phyloP scores from a whole-genome alignment of 1,140 invertebrate species.

The Marisa cornuarietis region DNA sequence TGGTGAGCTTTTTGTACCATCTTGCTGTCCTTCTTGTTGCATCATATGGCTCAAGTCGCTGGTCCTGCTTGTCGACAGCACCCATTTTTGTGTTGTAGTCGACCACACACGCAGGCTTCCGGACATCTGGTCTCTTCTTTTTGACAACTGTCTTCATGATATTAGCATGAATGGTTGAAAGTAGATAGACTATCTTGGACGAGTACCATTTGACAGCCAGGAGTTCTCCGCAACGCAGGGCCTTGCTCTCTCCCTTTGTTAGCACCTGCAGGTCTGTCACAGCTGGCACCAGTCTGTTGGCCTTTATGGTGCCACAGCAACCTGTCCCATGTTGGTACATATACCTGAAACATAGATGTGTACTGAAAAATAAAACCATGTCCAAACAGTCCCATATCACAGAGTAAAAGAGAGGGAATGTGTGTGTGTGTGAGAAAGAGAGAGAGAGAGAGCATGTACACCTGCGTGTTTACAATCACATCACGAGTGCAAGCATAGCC shows the following conservation, averaged over 20 bases:
- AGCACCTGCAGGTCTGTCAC: neutral
- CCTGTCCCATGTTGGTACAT: too few relatives aligned
- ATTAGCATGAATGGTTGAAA: constrained; percentile 12
- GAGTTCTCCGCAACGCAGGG: neutral
- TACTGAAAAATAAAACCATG: too few relatives aligned
- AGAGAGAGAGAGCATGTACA: too few relatives aligned
- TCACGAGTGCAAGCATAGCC: too few relatives aligned
- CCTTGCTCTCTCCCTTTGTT: neutral
- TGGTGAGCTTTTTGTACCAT: constrained; percentile 31
- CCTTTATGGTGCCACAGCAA: too few relatives aligned
- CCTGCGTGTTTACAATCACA: too few relatives aligned
- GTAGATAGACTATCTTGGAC: constrained; percentile 16
- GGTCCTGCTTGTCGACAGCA: constrained; percentile 22
- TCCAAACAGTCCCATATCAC: too few relatives aligned
- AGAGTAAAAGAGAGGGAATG: too few relatives aligned
- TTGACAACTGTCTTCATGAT: neutral
- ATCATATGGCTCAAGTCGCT: constrained; percentile 23
- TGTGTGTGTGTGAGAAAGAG: too few relatives aligned
- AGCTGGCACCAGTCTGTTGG: too few relatives aligned
- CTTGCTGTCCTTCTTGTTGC: constrained; percentile 11
- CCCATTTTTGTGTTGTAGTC: constrained; percentile 25
- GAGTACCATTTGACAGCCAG: constrained; percentile 19
- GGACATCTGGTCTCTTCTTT: neutral
- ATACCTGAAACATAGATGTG: too few relatives aligned
- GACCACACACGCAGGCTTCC: constrained; percentile 14